phyloP scores from a whole-genome alignment of 2,113 vertebrate species.

The Caracal caracal region DNA sequence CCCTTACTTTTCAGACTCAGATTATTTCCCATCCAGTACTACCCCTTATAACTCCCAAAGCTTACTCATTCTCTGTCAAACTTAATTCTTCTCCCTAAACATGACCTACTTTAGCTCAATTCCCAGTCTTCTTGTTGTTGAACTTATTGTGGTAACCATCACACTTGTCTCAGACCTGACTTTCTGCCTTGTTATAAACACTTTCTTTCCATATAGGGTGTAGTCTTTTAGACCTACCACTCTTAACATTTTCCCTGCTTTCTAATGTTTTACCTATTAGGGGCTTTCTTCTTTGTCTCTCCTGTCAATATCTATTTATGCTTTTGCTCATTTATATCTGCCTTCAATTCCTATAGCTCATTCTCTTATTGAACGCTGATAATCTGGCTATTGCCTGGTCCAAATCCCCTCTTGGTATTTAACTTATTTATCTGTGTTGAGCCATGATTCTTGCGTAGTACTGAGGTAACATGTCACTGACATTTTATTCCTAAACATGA shows the following conservation, averaged over 20 bases:
- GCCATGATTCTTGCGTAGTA: too few species aligned
- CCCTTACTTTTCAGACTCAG: background rate
- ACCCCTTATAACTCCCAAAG: background rate
- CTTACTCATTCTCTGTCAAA: background rate
- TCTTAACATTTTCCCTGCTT: background rate
- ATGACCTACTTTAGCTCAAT: background rate
- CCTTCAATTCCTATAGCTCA: background rate
- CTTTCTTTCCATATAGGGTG: background rate
- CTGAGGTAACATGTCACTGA: background rate
- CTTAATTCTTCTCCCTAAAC: accelerated
- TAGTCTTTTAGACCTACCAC: background rate
- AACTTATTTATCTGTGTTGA: background rate
- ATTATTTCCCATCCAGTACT: background rate
- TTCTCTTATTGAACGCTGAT: background rate
- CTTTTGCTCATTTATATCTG: background rate
- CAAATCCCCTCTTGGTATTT: background rate
- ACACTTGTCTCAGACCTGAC: background rate
- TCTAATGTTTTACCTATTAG: background rate
- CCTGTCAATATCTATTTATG: background rate
- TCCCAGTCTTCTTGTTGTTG: background rate
- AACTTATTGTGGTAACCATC: background rate
- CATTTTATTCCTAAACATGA: background rate
- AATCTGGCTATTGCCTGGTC: background rate
- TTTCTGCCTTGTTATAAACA: background rate
- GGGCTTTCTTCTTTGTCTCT: background rate